These are phyloP conservation scores for Hyaena hyaena DNA, from an alignment of 2,113 vertebrate species.

Conservation along the genomic window DNA sequence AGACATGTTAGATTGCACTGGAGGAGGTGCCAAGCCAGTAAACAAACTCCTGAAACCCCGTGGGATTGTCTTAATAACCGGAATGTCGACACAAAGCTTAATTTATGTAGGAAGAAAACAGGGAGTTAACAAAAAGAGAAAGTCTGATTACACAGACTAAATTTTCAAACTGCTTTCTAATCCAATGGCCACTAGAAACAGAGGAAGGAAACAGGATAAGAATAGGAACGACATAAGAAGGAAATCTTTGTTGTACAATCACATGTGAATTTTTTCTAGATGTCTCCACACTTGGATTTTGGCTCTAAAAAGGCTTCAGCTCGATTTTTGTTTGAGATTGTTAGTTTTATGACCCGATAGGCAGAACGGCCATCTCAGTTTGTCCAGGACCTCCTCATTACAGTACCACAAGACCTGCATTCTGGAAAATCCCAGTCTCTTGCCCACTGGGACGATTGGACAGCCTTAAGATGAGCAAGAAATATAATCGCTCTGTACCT, in stretches of 20 bases:
- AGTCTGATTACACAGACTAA: conserved; percentile 21
- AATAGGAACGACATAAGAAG: not conserved
- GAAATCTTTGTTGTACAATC: not conserved
- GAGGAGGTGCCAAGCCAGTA: conserved; percentile 52
- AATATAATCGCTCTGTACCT: not conserved
- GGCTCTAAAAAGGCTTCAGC: not conserved
- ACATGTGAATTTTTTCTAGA: not conserved
- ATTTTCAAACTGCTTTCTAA: conserved; percentile 43
- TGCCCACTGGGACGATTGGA: not conserved
- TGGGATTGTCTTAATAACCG: conserved; percentile 54
- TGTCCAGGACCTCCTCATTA: not conserved
- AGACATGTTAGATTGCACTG: not conserved
- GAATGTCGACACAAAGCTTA: conserved; percentile 63
- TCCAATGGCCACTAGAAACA: conserved; percentile 55
- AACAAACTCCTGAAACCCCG: conserved; percentile 56
- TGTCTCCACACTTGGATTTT: not conserved
- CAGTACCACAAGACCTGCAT: not conserved
- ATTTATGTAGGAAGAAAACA: conserved; percentile 70
- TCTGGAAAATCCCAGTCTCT: not conserved
- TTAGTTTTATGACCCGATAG: not conserved
- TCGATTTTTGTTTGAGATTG: not conserved
- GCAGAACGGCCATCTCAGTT: not conserved
- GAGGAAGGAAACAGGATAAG: conserved; percentile 12
- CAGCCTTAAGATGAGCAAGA: not conserved
- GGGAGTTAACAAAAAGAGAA: conserved; percentile 52